Conservation (phyloP, 2,888 invertebrate species). For the Yponomeuta plumbellus region DNA sequence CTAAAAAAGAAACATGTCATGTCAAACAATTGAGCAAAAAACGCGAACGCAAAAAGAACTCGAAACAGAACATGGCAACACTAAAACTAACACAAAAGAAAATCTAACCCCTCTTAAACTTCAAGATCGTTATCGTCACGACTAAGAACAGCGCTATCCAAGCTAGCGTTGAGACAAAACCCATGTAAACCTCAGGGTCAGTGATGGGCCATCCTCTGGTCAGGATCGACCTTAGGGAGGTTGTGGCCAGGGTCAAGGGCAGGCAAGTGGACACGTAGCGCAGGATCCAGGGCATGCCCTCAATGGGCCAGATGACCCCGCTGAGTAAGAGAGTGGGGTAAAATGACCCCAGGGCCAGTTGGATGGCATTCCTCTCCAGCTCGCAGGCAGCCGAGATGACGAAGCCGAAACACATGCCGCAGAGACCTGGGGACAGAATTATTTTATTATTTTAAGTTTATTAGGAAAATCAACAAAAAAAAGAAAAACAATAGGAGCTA, state of each 20-base stretch:
- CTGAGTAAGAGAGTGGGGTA: constrained; percentile 94
- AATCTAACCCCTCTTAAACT: constrained; percentile 84
- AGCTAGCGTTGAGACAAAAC: constrained; percentile 88
- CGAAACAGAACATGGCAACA: constrained; percentile 7
- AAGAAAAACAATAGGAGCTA: no score
- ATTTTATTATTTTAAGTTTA: no score
- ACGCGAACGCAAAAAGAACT: background rate
- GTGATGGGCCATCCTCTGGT: constrained; percentile 91
- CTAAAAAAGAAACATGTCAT: constrained; percentile 14
- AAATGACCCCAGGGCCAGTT: constrained; percentile 94
- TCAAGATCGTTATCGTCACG: constrained; percentile 87
- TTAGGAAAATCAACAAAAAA: no score
- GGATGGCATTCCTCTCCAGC: constrained; percentile 94
- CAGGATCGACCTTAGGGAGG: constrained; percentile 89
- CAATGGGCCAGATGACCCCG: constrained; percentile 97
- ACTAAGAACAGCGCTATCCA: constrained; percentile 91
- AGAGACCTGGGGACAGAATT: constrained; percentile 78
- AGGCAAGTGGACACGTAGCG: constrained; percentile 89
- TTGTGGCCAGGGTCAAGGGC: constrained; percentile 94
- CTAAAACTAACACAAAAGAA: background rate
- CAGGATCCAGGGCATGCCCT: constrained; percentile 93
- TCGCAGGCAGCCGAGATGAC: constrained; percentile 95
- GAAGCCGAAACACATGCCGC: constrained; percentile 98
- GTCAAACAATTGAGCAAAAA: constrained; percentile 16
- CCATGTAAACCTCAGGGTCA: constrained; percentile 90